Conservation (phyloP, 2,113 vertebrate genomes). For the Sebastes schlegelii region DNA sequence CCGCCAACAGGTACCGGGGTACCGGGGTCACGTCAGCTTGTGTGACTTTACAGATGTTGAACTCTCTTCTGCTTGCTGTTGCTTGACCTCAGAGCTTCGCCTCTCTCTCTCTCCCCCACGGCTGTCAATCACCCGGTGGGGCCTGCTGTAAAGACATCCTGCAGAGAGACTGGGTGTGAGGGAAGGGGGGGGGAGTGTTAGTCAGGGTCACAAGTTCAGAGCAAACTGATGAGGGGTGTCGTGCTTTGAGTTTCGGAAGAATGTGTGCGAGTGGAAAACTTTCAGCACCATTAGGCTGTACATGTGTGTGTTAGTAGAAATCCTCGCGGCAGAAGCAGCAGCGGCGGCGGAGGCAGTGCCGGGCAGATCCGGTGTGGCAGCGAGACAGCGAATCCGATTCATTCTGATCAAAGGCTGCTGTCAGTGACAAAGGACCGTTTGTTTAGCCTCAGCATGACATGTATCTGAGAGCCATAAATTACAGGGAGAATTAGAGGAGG, state of each 20-base stretch:
- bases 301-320: constrained; percentile 10
- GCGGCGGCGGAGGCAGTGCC: neutral
- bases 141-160: constrained; percentile 65
- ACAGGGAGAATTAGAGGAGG: constrained; percentile 79
- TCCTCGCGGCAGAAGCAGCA: constrained; percentile 12
- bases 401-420: constrained; percentile 80
- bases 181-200: constrained; percentile 12
- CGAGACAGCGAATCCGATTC: constrained; percentile 74
- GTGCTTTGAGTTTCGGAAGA: constrained; percentile 59
- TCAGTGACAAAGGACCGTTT: constrained; percentile 80
- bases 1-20: constrained; percentile 56
- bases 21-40: constrained; percentile 52
- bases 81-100: constrained; percentile 58
- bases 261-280: constrained; percentile 51
- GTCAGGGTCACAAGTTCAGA: constrained; percentile 79
- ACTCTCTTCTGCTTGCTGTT: constrained; percentile 55
- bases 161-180: constrained; percentile 28
- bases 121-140: constrained; percentile 74
- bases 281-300: constrained; percentile 36
- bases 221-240: constrained; percentile 69
- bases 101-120: constrained; percentile 43
- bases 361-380: constrained; percentile 68
- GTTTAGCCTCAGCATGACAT: constrained; percentile 80
- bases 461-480: constrained; percentile 80
- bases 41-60: constrained; percentile 70